phyloP scores from a whole-genome alignment of 2,888 invertebrate species.

The Sinelater perroti region DNA sequence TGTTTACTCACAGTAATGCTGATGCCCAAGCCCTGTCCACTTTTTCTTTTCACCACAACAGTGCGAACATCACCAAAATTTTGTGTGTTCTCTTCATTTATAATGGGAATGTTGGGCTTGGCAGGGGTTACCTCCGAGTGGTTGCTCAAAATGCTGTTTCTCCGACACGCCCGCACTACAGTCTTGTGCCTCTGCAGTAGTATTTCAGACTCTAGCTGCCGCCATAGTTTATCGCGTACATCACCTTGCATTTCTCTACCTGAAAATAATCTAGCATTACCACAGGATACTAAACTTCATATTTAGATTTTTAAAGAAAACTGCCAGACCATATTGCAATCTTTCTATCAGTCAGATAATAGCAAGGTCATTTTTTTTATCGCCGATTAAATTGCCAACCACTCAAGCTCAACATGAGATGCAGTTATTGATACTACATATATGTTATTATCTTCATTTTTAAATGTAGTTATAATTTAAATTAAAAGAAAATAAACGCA shows the following conservation, averaged over 20 bases:
- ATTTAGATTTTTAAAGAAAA: too few species aligned
- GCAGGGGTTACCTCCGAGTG: constrained; percentile 49
- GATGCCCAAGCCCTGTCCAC: constrained; percentile 84
- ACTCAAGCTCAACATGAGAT: too few species aligned
- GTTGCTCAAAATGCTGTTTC: constrained; percentile 59
- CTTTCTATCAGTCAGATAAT: too few species aligned
- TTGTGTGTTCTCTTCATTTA: constrained; percentile 51
- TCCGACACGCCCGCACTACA: constrained; percentile 72
- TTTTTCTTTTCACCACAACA: constrained; percentile 74
- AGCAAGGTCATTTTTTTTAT: too few species aligned
- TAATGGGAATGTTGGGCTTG: constrained; percentile 54
- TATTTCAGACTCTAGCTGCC: constrained; percentile 87
- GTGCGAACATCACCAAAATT: constrained; percentile 67
- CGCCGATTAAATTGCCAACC: too few species aligned
- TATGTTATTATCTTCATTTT: too few species aligned
- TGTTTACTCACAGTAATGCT: constrained; percentile 78
- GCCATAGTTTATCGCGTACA: constrained; percentile 80
- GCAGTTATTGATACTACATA: too few species aligned
- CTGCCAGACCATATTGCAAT: too few species aligned
- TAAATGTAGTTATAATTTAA: too few species aligned
- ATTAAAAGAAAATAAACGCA: too few species aligned
- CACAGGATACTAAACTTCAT: too few species aligned
- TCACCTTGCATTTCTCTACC: constrained; percentile 80
- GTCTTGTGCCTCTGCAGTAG: constrained; percentile 87
- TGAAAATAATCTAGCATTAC: too few species aligned